These are phyloP conservation scores for Nipponia nippon DNA, from an alignment of 2,113 vertebrate species.

Conservation along the genomic window DNA sequence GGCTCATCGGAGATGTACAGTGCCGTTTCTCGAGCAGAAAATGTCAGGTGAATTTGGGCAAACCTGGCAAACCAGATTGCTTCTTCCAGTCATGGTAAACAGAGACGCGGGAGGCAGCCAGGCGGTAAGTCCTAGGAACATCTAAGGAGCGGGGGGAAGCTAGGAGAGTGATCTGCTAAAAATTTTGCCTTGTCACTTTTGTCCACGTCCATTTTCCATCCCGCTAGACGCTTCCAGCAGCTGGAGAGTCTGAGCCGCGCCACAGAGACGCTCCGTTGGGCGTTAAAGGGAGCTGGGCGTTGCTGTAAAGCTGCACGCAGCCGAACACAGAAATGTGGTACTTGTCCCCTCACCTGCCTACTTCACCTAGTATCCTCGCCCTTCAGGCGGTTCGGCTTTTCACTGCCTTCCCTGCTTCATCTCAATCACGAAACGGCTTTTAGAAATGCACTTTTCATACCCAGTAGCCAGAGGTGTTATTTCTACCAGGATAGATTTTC, in stretches of 20 bases:
- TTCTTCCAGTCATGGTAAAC: neutral
- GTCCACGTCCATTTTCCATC: fast-evolving
- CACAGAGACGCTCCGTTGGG: fast-evolving
- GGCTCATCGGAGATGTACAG: neutral
- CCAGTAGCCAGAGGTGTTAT: neutral
- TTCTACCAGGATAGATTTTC: constrained; percentile 7
- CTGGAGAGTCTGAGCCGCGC: neutral
- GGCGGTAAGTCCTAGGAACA: neutral
- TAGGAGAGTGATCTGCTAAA: neutral
- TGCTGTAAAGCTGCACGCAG: neutral
- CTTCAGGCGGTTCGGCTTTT: neutral
- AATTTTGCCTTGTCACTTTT: neutral
- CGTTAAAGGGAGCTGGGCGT: neutral
- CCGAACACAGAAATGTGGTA: fast-evolving
- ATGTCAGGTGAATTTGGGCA: neutral
- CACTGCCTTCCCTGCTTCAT: neutral
- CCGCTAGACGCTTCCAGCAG: neutral
- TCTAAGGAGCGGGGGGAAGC: fast-evolving
- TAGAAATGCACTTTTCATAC: neutral
- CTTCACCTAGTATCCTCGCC: neutral
- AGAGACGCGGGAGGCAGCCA: neutral
- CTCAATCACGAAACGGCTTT: neutral
- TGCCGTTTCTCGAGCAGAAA: neutral
- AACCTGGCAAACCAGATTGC: neutral
- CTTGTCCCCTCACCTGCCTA: neutral